Percentiles rank a stretch among this genome's conserved stretches.
phyloP scores from a whole-genome alignment of 2,888 invertebrate genomes.

The Dicycla oo region DNA sequence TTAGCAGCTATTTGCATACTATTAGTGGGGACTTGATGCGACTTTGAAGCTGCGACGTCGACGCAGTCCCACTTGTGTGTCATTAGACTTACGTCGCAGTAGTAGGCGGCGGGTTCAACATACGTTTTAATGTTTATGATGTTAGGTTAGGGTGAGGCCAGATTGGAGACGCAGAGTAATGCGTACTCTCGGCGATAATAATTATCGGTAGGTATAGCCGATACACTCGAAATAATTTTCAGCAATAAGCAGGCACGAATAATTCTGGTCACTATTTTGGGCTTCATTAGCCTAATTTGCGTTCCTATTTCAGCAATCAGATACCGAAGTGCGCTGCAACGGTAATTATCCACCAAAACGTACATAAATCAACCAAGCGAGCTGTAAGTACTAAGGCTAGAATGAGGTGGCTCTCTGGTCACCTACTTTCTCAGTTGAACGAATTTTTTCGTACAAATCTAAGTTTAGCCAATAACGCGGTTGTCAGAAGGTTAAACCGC shows the following conservation, averaged over 20 bases:
- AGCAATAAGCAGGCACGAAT: not conserved
- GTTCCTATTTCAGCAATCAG: not conserved
- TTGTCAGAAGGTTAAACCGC: no score
- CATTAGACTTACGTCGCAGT: slow-evolving; percentile 43
- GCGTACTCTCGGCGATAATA: no score
- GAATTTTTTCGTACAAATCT: not conserved
- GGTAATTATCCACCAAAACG: not conserved
- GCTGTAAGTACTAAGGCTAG: not conserved
- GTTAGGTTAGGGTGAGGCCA: not conserved
- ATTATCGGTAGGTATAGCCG: not conserved
- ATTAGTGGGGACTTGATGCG: slow-evolving; percentile 65
- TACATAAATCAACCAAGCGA: not conserved
- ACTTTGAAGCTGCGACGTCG: slow-evolving; percentile 51
- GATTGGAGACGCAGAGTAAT: no score
- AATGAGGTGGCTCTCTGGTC: not conserved
- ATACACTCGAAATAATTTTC: not conserved
- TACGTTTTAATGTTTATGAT: slow-evolving; percentile 11
- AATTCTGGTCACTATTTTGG: not conserved
- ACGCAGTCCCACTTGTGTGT: slow-evolving; percentile 53
- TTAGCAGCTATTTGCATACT: slow-evolving; percentile 71
- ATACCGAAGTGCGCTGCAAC: not conserved
- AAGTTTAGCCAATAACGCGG: not conserved
- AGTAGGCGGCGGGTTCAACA: slow-evolving; percentile 3
- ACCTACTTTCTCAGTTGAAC: not conserved
- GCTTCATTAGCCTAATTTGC: slow-evolving; percentile 2